Base-by-base conservation (phyloP, 2,797 vertebrate genomes). In the Orientallactaga sibirica region DNA sequence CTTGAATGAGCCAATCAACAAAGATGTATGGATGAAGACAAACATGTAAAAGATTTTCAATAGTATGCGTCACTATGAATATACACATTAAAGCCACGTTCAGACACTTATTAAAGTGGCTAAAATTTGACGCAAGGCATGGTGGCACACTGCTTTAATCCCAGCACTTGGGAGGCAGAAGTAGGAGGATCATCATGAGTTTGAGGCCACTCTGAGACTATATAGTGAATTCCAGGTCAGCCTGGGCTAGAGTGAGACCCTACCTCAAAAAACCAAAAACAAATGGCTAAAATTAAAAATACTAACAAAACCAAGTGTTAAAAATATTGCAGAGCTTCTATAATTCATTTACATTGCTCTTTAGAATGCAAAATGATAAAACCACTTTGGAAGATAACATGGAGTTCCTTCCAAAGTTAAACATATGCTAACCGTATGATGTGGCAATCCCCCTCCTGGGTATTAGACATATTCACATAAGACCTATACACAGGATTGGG, bases 401-500 rank as follows among this genome's bases (percentile, higher is more conserved):
- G 15, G 25, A 86, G 37, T 95, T 92, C 75, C 37, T 85, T 68
- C n/a, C 29, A 71, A 92, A 78, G 68, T 90, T 87, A 94, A 94
- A 92, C 83, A 92, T 78, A 87, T 37, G 58, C 52, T 93, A 78
- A 79, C 22, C 86, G 88, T 78, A 90, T 93, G 66, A 92, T 90
- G 41, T 52, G 43, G 27, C 48, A 91, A 66, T 82, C 61, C 61
- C 37, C 71, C 43, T 93, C 62, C 25, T 95, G 71, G 55, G 33
- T 67, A 73, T 91, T 90, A 81, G 75, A 93, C 88, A 93, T 86
- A 33, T 33, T 94, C 86, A 82, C 79, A 93, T 15, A 29, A 94
- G 86, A 88, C 37, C 24, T 92, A n/a, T 70, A 88, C 52, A 24
- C 55, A 58, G 55, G 55, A 16, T 16, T 58, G 55, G 55, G 55